A percentile compares a stretch with the other conserved stretches of the same genome.
These are phyloP conservation scores for Calameuta pallipes DNA, from an alignment of 2,888 invertebrate species.

Conservation along the genomic window DNA sequence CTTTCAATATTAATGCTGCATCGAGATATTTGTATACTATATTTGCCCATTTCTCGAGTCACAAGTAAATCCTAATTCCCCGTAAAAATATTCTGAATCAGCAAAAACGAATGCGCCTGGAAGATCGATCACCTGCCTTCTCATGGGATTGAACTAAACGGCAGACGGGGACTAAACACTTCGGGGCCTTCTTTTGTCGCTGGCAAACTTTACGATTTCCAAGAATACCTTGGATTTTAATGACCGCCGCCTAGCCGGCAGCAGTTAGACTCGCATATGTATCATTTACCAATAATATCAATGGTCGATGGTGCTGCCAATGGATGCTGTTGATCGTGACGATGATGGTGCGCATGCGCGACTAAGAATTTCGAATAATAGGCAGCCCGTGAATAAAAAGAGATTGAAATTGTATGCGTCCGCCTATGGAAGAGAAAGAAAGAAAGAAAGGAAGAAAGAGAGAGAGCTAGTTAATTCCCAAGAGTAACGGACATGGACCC, in stretches of 20 bases:
- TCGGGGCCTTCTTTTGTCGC: conserved; percentile 25
- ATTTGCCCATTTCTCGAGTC: not conserved
- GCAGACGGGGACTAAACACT: no score
- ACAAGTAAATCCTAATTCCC: not conserved
- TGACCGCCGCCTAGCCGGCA: conserved; percentile 1
- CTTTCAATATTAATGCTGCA: no score
- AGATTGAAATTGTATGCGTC: no score
- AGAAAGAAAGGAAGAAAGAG: not conserved
- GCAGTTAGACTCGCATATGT: not conserved
- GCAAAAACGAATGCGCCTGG: not conserved
- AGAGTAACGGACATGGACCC: conserved; percentile 19
- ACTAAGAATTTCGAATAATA: conserved; percentile 34
- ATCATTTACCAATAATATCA: conserved; percentile 20
- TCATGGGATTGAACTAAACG: no score
- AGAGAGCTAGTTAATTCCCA: conserved; percentile 35
- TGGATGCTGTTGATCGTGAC: no score
- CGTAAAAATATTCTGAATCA: not conserved
- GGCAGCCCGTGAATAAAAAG: not conserved
- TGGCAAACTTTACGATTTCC: conserved; percentile 39
- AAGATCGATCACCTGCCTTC: not conserved
- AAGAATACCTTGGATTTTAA: conserved; percentile 24
- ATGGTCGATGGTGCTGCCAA: conserved; percentile 5
- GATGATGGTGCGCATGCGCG: conserved; percentile 33
- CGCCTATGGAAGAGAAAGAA: no score
- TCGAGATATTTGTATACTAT: no score